Base-by-base conservation (phyloP, 2,113 vertebrate species). In the Tyrannus savana region DNA sequence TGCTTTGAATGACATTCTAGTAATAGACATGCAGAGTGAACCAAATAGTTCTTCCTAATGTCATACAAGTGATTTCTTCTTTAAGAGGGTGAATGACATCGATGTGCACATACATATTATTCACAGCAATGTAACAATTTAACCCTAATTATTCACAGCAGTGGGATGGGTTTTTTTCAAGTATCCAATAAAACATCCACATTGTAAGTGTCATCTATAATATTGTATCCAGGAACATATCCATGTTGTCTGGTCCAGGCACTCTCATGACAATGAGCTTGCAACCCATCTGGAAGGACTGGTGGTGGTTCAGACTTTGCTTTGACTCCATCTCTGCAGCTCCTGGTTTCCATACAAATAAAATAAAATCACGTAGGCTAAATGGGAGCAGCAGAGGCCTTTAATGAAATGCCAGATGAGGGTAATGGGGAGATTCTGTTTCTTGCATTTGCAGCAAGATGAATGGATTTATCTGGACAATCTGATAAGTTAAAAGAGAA, bases 1-100 rank as follows among this genome's bases (percentile, higher is more conserved):
- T 95, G 71, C 67, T 91, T 93, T 66, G 83, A 75, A 94, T 87
- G 89, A 79, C 93, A 85, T 87, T 77, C 91, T 79, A 58, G 74
- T 46, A 91, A 96, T 58, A 94, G 84, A 62, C 66, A 79, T 0
- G 16, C 47, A 56, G 81, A 66, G 37, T 85, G 53, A 96, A 89
- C 62, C 47, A 82, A 95, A 89, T 46, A 67, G 44, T 73, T 90
- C 44, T 52, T 87, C 27, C 41, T 94, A 89, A 92, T 85, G 74
- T 76, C 80, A 91, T 79, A 64, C 46, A 22, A 95, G 73, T 79
- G 66, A 87, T 93, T 96, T 94, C 73, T 84, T 89, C 73, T 82
- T 95, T 53, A 82, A 64, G 41, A 84, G 69, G 11, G 46, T 86
- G 79, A 93, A 92, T 56, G 80, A 22, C 72, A 86, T n/a, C 2